Percentiles rank a stretch among this genome's conserved stretches.
Conservation (phyloP, 2,888 invertebrate species). For the Trichogramma evanescens region DNA sequence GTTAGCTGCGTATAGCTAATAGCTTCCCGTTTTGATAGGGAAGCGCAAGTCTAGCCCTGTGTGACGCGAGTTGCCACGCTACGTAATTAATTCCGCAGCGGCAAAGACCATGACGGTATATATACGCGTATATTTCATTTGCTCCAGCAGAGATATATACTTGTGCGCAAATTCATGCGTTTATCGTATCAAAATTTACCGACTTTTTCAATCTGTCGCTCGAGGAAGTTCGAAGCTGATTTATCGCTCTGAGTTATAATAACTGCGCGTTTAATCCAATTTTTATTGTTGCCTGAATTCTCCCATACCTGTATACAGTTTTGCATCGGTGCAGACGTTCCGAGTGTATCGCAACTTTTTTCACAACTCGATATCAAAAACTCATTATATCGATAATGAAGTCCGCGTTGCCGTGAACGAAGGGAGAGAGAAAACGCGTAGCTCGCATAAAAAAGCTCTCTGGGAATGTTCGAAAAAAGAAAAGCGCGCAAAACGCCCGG, state of each 20-base stretch:
- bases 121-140: neutral
- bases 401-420: conserved; percentile 1
- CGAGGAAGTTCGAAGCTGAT: too few relatives aligned
- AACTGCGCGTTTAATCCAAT: too few relatives aligned
- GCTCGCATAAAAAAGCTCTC: too few relatives aligned
- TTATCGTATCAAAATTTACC: too few relatives aligned
- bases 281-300: too few relatives aligned
- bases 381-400: conserved; percentile 3
- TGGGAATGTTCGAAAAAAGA: too few relatives aligned
- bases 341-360: too few relatives aligned
- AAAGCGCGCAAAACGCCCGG: neutral
- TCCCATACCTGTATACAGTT: too few relatives aligned
- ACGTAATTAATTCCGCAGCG: conserved; percentile 24
- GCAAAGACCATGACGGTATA: neutral
- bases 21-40: conserved; percentile 20
- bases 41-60: neutral
- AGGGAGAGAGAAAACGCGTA: neutral
- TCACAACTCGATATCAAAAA: neutral
- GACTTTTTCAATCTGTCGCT: too few relatives aligned
- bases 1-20: conserved; percentile 9
- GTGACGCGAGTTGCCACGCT: conserved; percentile 10
- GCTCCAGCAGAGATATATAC: neutral
- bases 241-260: too few relatives aligned
- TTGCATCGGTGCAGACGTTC: too few relatives aligned
- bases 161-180: too few relatives aligned